These are phyloP conservation scores for Meda fulgida DNA, from an alignment of 2,797 vertebrate genomes.

Conservation along the genomic window DNA sequence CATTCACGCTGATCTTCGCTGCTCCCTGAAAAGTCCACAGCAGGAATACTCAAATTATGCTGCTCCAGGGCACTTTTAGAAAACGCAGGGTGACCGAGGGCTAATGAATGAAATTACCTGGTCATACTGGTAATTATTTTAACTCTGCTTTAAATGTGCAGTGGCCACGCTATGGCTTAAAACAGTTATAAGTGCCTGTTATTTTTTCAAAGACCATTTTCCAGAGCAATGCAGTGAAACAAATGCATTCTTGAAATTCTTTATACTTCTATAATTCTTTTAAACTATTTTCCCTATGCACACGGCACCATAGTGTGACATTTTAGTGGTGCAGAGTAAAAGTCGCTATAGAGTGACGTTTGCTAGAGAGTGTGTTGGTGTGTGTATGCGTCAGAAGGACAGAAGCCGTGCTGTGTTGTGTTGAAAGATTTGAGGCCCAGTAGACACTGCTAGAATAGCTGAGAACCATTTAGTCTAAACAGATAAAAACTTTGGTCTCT, in stretches of 20 bases:
- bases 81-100: not conserved
- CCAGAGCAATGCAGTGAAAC: not conserved
- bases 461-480: constrained; percentile 27
- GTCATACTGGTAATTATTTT: constrained; percentile 16
- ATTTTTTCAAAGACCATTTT: not conserved
- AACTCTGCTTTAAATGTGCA: not conserved
- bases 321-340: not conserved
- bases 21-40: not conserved
- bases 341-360: not conserved
- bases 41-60: constrained; percentile 27
- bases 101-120: not conserved
- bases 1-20: constrained; percentile 16
- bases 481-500: constrained; percentile 29
- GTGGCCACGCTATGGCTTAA: not conserved
- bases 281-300: not conserved
- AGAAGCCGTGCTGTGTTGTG: constrained; percentile 12
- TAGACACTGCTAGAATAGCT: constrained; percentile 21
- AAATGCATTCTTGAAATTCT: not conserved
- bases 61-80: constrained; percentile 27
- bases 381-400: constrained; percentile 3
- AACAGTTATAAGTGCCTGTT: not conserved
- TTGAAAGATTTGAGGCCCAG: constrained; percentile 7
- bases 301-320: not conserved
- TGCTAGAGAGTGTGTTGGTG: not conserved
- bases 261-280: not conserved